These are phyloP conservation scores for Sarcophaga caerulescens DNA, from an alignment of 2,888 invertebrate genomes.

Conservation along the genomic window DNA sequence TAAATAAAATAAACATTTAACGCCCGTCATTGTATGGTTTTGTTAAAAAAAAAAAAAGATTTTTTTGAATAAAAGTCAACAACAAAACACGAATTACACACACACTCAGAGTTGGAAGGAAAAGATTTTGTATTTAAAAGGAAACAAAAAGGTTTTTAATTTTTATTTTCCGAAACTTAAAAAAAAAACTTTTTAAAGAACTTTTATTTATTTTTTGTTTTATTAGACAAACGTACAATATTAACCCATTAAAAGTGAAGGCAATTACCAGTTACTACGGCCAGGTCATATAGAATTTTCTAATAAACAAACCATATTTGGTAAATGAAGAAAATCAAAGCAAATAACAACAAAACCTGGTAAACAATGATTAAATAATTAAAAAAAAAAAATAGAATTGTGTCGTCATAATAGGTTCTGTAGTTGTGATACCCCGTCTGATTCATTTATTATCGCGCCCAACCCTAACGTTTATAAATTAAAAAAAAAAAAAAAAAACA, in stretches of 20 bases:
- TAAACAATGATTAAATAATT: background rate
- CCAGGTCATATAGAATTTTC: background rate
- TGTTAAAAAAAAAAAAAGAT: background rate
- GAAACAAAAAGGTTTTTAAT: background rate
- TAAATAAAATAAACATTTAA: slow-evolving; percentile 19
- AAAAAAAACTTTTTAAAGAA: background rate
- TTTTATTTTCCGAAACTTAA: slow-evolving; percentile 17
- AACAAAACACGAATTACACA: background rate
- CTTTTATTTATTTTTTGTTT: background rate
- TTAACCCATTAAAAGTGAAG: background rate
- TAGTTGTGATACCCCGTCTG: no score
- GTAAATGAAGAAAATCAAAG: background rate
- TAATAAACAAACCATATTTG: background rate
- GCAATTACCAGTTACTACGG: background rate
- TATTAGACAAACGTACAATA: background rate
- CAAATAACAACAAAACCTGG: background rate
- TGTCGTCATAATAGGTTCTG: no score
- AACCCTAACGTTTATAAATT: no score
- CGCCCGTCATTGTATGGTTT: slow-evolving; percentile 8
- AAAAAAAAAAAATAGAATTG: background rate
- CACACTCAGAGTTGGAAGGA: slow-evolving; percentile 17
- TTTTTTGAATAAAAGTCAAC: slow-evolving; percentile 13
- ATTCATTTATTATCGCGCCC: background rate
- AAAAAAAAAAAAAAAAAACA: no score
- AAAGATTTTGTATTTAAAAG: background rate